Evolutionary conservation across 2,797 vertebrate genomes (phyloP), one percentile per base, ranked within the genome.

Genomic region (Urophycis tenuis): DNA sequence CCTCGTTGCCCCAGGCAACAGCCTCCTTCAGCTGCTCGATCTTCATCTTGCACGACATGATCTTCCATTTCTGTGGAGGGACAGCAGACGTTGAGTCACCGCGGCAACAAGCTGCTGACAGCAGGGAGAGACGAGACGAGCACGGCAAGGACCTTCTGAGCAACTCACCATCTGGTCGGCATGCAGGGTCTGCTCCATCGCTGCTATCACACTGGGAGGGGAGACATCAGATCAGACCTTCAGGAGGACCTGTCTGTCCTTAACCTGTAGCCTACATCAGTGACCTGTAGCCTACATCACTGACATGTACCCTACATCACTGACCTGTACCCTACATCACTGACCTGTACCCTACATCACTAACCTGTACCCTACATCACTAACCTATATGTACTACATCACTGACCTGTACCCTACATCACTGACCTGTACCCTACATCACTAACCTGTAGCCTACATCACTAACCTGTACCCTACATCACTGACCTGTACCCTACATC

Each of bases 21-120:
- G 95, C 97, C 84, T 98, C 96, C 86, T 94, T 97, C 84, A 99
- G 91, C 85, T 98, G 97, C 84, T 97, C 95, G 76, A 98, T 95
- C 88, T 95, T 96, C 93, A 97, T 96, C 91, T 93, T 95, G 88
- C 96, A 98, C 22, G 96, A 96, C 97, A 98, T 99, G 82, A 98
- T 95, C 93, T 98, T 97, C 97, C 97, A 99, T 80, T 96, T 96
- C 97, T 99, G 92, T 81, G 88, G 84, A 81, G 85, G 0, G 1
- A 25, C 29, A 64, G 10, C 33, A 0, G 8, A 31, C 30, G 11
- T 33, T 5, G 41, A 7, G 53, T 60, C 30, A 32, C 11, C 34
- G 29, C 35, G 22, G 34, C 22, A 17, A 73, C 72, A 39, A 39
- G 10, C n/a, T 39, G 8, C 14, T 25, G 60, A 64, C 60, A 4